These are phyloP conservation scores for Indicator maculatus DNA, from an alignment of 2,113 vertebrate genomes.

Conservation along the genomic window DNA sequence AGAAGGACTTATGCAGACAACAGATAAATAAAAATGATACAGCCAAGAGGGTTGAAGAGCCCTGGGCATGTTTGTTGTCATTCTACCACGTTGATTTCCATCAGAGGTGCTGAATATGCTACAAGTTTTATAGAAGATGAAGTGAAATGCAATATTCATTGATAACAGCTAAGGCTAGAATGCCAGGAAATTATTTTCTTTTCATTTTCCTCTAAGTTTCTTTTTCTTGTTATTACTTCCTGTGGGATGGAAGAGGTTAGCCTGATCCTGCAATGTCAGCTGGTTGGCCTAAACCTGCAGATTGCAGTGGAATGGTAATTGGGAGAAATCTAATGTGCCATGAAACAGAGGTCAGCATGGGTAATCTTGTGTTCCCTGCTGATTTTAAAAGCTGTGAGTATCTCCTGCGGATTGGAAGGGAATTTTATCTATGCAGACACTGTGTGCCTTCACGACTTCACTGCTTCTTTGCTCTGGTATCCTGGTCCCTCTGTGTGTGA, in stretches of 20 bases:
- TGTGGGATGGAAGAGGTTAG: conserved; percentile 40
- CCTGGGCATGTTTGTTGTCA: conserved; percentile 40
- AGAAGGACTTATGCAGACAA: conserved; percentile 23
- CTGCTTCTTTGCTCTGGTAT: background rate
- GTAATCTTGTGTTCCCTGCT: background rate
- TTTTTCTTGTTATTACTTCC: conserved; percentile 27
- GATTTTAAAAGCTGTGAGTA: background rate
- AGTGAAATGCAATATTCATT: conserved; percentile 40
- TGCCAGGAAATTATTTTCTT: conserved; percentile 54
- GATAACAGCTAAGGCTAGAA: conserved; percentile 31
- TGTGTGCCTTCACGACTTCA: background rate
- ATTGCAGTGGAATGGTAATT: conserved; percentile 17
- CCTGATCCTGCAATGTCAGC: conserved; percentile 26
- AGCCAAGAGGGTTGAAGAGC: conserved; percentile 58
- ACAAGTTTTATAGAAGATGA: conserved; percentile 14
- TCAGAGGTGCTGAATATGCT: conserved; percentile 55
- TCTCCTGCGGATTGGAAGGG: background rate
- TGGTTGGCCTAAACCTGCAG: background rate
- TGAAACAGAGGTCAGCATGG: conserved; percentile 8
- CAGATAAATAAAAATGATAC: conserved; percentile 64
- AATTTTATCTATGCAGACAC: background rate
- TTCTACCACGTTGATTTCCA: conserved; percentile 38
- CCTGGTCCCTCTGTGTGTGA: fast-evolving
- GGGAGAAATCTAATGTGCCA: conserved; percentile 21
- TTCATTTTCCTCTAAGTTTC: conserved; percentile 41